phyloP scores from a whole-genome alignment of 2,113 vertebrate species.

The Psettodes erumei region DNA sequence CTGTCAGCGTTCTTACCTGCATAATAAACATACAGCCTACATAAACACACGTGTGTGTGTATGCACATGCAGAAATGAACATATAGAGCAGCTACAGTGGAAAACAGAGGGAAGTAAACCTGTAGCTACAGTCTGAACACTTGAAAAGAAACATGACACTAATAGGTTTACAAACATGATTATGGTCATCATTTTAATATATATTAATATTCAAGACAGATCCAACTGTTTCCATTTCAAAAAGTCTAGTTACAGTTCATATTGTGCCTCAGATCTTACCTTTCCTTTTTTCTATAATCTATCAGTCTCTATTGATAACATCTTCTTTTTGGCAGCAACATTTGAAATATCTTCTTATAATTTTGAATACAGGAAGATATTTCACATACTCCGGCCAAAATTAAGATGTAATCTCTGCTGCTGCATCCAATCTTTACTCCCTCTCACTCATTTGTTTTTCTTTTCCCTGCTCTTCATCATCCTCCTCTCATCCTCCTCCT shows the following conservation, averaged over 20 bases:
- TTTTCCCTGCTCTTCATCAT: neutral
- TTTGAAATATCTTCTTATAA: no score
- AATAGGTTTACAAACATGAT: neutral
- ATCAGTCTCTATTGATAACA: no score
- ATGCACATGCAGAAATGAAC: neutral
- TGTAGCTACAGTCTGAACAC: neutral
- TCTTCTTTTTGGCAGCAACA: no score
- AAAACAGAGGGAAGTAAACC: neutral
- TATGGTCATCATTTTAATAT: no score
- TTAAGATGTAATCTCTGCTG: neutral
- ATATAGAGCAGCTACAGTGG: neutral
- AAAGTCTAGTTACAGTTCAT: neutral
- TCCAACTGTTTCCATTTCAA: neutral
- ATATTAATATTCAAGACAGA: no score
- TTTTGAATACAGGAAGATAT: no score
- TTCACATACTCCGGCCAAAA: neutral
- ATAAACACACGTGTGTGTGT: neutral
- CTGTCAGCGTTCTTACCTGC: conserved; percentile 56
- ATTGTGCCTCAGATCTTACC: neutral
- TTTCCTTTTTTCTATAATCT: neutral
- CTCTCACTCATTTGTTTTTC: neutral
- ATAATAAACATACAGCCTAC: conserved; percentile 39
- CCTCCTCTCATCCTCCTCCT: neutral
- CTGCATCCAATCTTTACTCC: conserved; percentile 9
- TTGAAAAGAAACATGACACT: neutral